Evolutionary conservation across 2,888 invertebrate species (phyloP), one percentile per base, ranked within the genome.

Genomic region (Drosophila greeni): DNA sequence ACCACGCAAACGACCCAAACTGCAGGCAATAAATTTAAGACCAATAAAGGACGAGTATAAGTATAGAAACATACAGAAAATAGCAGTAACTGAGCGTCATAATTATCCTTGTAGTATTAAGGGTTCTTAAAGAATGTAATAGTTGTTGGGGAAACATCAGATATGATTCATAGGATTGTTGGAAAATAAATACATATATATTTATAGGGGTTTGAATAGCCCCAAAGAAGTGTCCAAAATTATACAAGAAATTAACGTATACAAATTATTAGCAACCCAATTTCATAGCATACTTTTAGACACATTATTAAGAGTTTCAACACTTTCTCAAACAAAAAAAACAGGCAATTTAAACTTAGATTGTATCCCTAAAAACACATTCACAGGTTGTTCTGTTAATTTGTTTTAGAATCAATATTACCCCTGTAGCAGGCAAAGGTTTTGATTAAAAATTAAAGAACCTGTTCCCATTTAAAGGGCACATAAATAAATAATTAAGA

Each of bases 1-100:
- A 51, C 69, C 75, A 76, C 74, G 75, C 75, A 59, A 74, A 26
- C 37, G 48, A 51, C 51, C 54, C 54, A 48, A 55, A 67, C 60
- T 49, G 64, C 66, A 61, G 42, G 69, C 58, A 70, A 78, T 78
- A 74, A 64, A 75, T 66, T 67, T 39, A 29, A 57, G 48, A 8
- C 40, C 57, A 45, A 52, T 54, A 55, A 59, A 42, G 43, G 58
- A 58, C 66, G 26, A 62, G 57, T 29, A 37, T 16, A 36, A 36
- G 31, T 45, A 20, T 14, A 57, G 16, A 31, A 53, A 24, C 12
- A 53, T 23, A 42, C 20, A 24, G n/a, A 18, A 39, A 5, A 51
- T 16, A 26, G n/a, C n/a, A 11, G 14, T 31, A 69, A 59, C 48
- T 33, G 3, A 57, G 16, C 8, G 12, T 34, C n/a, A 23, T 24